These are phyloP conservation scores for Phortica magna DNA, from an alignment of 2,888 invertebrate genomes.

Conservation along the genomic window DNA sequence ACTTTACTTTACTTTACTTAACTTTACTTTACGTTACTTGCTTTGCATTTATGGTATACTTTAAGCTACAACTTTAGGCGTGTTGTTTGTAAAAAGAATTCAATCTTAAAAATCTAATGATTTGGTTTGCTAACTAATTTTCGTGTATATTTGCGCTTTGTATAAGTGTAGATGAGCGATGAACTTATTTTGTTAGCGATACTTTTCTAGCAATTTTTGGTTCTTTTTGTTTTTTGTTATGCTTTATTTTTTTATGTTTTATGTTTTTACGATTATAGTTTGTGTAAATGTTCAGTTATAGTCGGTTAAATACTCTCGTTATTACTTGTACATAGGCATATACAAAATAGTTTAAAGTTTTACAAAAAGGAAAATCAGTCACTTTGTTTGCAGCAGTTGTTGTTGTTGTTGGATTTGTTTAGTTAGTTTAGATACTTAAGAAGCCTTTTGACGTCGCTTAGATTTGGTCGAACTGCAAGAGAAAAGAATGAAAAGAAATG, in stretches of 20 bases:
- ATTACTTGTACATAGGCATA: slow-evolving; percentile 17
- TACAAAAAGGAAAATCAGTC: slow-evolving; percentile 67
- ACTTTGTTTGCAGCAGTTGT: slow-evolving; percentile 60
- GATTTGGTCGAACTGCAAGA: slow-evolving; percentile 64
- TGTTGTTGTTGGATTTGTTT: not conserved
- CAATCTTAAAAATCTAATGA: slow-evolving; percentile 5
- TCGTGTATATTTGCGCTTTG: not conserved
- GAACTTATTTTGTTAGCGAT: not conserved
- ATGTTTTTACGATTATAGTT: not conserved
- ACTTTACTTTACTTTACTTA: not conserved
- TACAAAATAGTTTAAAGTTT: slow-evolving; percentile 38
- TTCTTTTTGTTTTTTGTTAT: not conserved
- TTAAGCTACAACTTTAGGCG: not conserved
- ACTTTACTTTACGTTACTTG: not conserved
- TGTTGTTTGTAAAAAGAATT: not conserved
- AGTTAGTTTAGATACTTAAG: slow-evolving; percentile 40
- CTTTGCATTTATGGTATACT: not conserved
- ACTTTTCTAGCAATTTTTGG: not conserved
- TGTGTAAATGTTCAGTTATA: not conserved
- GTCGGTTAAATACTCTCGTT: slow-evolving; percentile 19
- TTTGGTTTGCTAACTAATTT: slow-evolving; percentile 16
- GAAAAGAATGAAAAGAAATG: slow-evolving; percentile 40
- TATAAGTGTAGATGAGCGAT: not conserved
- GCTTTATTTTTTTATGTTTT: not conserved
- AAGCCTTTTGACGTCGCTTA: slow-evolving; percentile 63